Conservation (phyloP, 2,113 vertebrate genomes). For the Excalfactoria chinensis region DNA sequence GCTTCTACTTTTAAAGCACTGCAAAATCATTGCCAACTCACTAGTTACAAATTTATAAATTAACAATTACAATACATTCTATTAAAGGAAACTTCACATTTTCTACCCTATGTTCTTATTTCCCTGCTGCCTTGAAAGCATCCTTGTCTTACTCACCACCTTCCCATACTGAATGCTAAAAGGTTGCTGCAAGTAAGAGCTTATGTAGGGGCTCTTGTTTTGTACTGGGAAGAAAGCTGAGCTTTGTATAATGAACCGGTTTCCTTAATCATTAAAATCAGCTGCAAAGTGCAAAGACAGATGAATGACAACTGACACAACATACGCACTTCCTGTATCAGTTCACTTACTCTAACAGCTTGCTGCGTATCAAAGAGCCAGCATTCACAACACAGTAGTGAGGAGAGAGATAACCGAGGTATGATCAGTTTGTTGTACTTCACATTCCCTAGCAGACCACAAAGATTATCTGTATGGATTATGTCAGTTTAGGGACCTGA, state of each 20-base stretch:
- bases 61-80: background rate
- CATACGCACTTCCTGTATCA: background rate
- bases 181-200: background rate
- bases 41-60: background rate
- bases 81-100: background rate
- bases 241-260: background rate
- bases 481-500: background rate
- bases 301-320: background rate
- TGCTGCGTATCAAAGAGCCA: background rate
- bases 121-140: background rate
- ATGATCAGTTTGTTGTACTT: background rate
- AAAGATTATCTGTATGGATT: background rate
- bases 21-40: background rate
- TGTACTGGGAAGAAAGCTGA: background rate
- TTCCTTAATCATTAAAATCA: background rate
- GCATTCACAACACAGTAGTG: background rate
- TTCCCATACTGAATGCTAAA: background rate
- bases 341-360: background rate
- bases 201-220: background rate
- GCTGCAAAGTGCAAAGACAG: background rate
- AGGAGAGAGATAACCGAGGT: background rate
- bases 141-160: background rate
- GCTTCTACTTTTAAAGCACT: background rate
- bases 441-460: background rate
- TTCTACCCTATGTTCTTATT: background rate